Conservation (phyloP, 2,888 invertebrate species). For the Dicranocentrus wangi region DNA sequence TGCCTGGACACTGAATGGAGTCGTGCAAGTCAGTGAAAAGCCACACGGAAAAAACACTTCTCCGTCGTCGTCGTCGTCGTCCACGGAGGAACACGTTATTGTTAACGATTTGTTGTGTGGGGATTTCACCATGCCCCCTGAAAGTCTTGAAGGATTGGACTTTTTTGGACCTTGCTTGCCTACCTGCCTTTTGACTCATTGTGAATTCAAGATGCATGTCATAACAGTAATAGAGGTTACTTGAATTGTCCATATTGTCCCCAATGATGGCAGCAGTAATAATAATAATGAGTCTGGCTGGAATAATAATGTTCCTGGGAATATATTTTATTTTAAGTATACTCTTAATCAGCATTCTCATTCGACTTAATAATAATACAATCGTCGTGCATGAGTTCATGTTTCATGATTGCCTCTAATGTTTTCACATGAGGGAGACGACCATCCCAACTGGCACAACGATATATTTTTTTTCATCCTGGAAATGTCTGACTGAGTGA, state of each 20-base stretch:
- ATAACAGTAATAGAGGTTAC: constrained; percentile 60
- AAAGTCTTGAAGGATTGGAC: constrained; percentile 47
- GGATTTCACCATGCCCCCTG: constrained; percentile 23
- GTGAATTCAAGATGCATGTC: constrained; percentile 60
- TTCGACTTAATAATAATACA: constrained; percentile 51
- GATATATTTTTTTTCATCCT: constrained; percentile 52
- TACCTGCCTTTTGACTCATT: constrained; percentile 48
- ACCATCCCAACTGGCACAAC: no score
- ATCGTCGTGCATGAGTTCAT: constrained; percentile 47
- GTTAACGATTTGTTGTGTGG: no score
- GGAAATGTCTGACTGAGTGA: constrained; percentile 53
- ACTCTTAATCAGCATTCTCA: constrained; percentile 51
- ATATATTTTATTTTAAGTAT: constrained; percentile 49
- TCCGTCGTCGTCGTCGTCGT: no score
- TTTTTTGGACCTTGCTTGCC: no score
- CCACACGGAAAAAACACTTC: no score
- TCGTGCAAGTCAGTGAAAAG: no score
- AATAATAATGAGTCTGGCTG: constrained; percentile 4
- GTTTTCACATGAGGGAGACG: constrained; percentile 45
- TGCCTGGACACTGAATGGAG: no score
- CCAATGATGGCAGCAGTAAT: constrained; percentile 40
- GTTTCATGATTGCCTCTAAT: constrained; percentile 48
- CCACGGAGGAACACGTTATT: no score
- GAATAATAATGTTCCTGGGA: constrained; percentile 29
- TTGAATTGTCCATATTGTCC: constrained; percentile 56